phyloP scores from a whole-genome alignment of 2,888 invertebrate genomes.

The Synergus itoensis region DNA sequence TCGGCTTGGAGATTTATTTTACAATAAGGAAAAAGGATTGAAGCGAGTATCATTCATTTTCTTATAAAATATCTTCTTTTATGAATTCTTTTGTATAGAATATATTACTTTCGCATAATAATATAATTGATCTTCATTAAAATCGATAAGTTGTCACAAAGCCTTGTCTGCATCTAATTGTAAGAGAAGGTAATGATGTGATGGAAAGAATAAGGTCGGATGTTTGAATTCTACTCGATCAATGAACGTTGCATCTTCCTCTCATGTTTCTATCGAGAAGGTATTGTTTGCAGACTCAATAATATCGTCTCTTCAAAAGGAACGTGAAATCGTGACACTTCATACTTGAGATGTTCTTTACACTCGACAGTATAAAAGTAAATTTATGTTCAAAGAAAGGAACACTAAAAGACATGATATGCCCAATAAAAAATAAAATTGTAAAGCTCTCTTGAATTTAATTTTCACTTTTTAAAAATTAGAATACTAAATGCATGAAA shows the following conservation, averaged over 20 bases:
- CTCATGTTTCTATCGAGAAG: conserved; percentile 7
- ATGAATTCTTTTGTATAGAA: background rate
- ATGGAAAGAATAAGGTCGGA: conserved; percentile 18
- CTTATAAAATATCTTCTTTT: background rate
- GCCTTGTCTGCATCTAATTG: background rate
- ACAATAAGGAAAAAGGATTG: background rate
- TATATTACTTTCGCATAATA: background rate
- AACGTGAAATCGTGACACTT: background rate
- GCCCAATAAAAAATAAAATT: no score
- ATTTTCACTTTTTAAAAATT: background rate
- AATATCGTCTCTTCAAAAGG: background rate
- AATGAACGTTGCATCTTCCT: background rate
- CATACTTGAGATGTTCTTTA: background rate
- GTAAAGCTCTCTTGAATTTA: no score
- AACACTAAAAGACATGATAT: background rate
- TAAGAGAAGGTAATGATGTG: conserved; percentile 19
- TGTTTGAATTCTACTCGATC: background rate
- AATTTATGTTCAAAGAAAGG: background rate
- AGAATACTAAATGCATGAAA: background rate
- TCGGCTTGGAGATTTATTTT: background rate
- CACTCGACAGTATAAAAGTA: background rate
- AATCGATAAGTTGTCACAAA: conserved; percentile 1
- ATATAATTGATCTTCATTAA: conserved; percentile 8
- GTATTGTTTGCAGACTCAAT: background rate
- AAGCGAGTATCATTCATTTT: background rate